A percentile compares a stretch with the other conserved stretches of the same genome.
Conservation (phyloP, 2,113 vertebrate species). For the Stigmatopora nigra region DNA sequence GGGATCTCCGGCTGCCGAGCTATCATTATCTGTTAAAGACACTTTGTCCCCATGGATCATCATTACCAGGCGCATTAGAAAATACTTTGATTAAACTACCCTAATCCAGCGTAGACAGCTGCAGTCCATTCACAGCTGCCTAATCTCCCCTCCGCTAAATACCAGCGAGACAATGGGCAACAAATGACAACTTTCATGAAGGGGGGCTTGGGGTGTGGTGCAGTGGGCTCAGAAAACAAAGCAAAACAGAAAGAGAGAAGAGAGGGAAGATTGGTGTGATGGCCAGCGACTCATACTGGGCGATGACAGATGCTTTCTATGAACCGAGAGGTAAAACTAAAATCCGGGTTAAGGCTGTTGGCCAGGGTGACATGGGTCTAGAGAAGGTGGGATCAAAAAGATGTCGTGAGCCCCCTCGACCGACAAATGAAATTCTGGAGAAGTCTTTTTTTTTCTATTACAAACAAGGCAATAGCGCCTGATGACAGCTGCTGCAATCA, state of each 20-base stretch:
- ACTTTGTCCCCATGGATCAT: slow-evolving; percentile 95
- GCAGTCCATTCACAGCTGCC: slow-evolving; percentile 95
- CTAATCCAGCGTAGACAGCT: slow-evolving; percentile 98
- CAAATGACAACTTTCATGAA: slow-evolving; percentile 72
- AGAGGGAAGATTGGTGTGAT: slow-evolving; percentile 39
- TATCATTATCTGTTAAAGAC: slow-evolving; percentile 98
- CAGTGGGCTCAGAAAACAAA: slow-evolving; percentile 41
- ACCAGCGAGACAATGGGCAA: slow-evolving; percentile 89
- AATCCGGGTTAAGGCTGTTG: not conserved
- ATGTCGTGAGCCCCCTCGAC: slow-evolving; percentile 28
- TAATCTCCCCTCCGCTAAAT: slow-evolving; percentile 87
- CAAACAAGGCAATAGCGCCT: slow-evolving; percentile 49
- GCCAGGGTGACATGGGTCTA: slow-evolving; percentile 1
- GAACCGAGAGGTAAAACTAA: slow-evolving; percentile 22
- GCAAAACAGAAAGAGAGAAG: slow-evolving; percentile 28
- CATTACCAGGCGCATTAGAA: slow-evolving; percentile 96
- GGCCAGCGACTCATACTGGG: slow-evolving; percentile 45
- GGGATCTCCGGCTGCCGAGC: slow-evolving; percentile 83
- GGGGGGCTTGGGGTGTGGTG: slow-evolving; percentile 2
- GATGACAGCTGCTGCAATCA: slow-evolving; percentile 64
- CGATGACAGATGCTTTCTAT: slow-evolving; percentile 47
- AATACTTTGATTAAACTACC: slow-evolving; percentile 99
- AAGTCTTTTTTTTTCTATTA: slow-evolving; percentile 37
- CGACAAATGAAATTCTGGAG: slow-evolving; percentile 48
- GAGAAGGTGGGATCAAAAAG: slow-evolving; percentile 14